Conservation (phyloP, 2,797 vertebrate genomes). For the Orestias chungarensis region DNA sequence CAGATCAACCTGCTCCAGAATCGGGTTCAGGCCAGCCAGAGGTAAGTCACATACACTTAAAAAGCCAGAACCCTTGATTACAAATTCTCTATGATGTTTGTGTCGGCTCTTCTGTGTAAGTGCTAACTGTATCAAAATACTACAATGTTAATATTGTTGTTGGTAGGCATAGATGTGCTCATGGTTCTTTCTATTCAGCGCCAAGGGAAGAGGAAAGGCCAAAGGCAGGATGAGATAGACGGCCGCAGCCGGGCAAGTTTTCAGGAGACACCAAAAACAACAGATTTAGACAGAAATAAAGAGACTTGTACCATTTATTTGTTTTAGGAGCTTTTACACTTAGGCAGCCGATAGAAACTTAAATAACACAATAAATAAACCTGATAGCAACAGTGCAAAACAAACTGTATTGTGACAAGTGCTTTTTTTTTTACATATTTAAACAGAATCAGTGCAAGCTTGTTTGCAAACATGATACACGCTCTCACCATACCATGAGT, state of each 20-base stretch:
- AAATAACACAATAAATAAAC: conserved; percentile 65
- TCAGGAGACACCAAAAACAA: conserved; percentile 19
- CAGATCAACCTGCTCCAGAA: conserved; percentile 77
- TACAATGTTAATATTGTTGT: too few relatives aligned
- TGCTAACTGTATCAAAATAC: background rate
- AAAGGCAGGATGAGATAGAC: conserved; percentile 74
- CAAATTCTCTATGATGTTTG: too few relatives aligned
- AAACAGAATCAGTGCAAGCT: conserved; percentile 2
- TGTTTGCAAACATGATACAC: conserved; percentile 23
- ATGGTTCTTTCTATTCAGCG: conserved; percentile 51
- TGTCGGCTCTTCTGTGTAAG: too few relatives aligned
- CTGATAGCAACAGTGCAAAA: conserved; percentile 55
- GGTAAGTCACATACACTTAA: conserved; percentile 54
- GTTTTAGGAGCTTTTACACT: conserved; percentile 43
- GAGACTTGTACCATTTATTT: conserved; percentile 47
- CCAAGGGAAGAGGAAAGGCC: conserved; percentile 79
- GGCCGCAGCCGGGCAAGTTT: background rate
- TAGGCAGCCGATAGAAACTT: conserved; percentile 64
- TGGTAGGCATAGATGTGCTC: background rate
- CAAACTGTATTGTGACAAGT: conserved; percentile 40
- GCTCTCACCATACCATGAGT: conserved; percentile 16
- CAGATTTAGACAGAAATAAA: conserved; percentile 55
- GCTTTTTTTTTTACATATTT: conserved; percentile 20
- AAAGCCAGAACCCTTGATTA: background rate
- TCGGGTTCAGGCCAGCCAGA: conserved; percentile 69